These are phyloP conservation scores for Eilema griseolum DNA, from an alignment of 2,888 invertebrate species.

Conservation along the genomic window DNA sequence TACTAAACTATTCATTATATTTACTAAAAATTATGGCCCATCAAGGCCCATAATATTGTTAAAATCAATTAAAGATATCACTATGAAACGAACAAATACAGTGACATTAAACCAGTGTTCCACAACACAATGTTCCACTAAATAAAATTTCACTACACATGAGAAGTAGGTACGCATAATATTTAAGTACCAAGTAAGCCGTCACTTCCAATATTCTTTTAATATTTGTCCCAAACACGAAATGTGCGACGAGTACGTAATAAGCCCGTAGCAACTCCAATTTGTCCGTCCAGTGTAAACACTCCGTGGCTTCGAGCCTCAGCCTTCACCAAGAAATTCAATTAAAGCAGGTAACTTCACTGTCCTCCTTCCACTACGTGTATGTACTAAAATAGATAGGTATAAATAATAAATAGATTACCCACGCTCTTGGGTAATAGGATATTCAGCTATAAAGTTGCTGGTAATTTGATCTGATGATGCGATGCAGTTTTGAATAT, in stretches of 20 bases:
- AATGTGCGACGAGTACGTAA: slow-evolving; percentile 38
- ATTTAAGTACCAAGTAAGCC: neutral
- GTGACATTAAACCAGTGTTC: neutral
- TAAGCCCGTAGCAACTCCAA: slow-evolving; percentile 53
- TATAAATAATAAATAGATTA: slow-evolving; percentile 3
- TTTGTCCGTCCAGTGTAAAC: slow-evolving; percentile 65
- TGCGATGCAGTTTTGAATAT: neutral
- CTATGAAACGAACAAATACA: neutral
- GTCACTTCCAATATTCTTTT: slow-evolving; percentile 26
- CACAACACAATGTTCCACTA: neutral
- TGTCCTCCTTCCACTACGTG: slow-evolving; percentile 50
- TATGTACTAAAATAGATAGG: neutral
- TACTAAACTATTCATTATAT: no score
- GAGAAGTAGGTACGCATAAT: neutral
- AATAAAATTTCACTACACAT: neutral
- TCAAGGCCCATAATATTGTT: neutral
- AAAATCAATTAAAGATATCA: neutral
- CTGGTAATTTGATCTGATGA: neutral
- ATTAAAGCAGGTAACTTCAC: slow-evolving; percentile 69
- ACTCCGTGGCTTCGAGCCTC: slow-evolving; percentile 58
- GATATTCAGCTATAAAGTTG: neutral
- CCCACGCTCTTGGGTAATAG: neutral
- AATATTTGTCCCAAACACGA: slow-evolving; percentile 26
- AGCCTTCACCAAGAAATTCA: slow-evolving; percentile 70
- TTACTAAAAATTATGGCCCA: neutral